A percentile compares a stretch with the other conserved stretches of the same genome.
Conservation (phyloP, 2,888 invertebrate genomes). For the Lasioglossum malachurum region DNA sequence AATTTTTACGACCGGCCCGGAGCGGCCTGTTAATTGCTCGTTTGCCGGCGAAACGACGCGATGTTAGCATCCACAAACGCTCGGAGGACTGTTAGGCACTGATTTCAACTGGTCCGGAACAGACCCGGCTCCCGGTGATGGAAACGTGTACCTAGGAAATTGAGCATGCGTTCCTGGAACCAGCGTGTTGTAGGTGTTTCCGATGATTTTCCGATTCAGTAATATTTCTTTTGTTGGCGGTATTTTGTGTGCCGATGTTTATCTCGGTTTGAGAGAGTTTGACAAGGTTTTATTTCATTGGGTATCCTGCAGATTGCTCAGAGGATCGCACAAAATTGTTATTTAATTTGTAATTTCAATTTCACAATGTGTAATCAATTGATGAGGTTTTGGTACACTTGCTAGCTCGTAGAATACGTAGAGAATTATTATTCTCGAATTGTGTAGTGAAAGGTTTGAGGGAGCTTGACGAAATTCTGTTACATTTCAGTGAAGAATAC, state of each 20-base stretch:
- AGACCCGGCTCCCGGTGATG: neutral
- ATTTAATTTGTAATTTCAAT: neutral
- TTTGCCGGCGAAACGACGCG: slow-evolving; percentile 7
- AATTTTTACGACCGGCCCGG: slow-evolving; percentile 27
- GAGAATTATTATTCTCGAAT: too few species aligned
- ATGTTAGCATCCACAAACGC: slow-evolving; percentile 11
- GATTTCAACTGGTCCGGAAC: neutral
- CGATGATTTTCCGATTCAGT: neutral
- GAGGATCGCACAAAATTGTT: neutral
- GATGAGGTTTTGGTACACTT: neutral
- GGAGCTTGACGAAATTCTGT: too few species aligned
- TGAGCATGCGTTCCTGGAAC: neutral
- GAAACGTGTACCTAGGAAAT: neutral
- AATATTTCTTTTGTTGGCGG: too few species aligned
- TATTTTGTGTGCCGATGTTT: too few species aligned
- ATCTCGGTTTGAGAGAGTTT: too few species aligned
- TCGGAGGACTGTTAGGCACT: neutral
- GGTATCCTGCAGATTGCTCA: too few species aligned
- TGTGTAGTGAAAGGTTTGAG: too few species aligned
- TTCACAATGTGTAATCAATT: neutral
- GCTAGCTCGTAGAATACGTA: too few species aligned
- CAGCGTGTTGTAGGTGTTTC: neutral
- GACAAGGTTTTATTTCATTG: neutral
- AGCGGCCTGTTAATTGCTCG: slow-evolving; percentile 2
- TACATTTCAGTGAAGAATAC: too few species aligned